Percentiles rank a stretch among this genome's conserved stretches.
Evolutionary conservation across 2,888 invertebrate genomes (phyloP).

Genomic region (Venusia cambrica): DNA sequence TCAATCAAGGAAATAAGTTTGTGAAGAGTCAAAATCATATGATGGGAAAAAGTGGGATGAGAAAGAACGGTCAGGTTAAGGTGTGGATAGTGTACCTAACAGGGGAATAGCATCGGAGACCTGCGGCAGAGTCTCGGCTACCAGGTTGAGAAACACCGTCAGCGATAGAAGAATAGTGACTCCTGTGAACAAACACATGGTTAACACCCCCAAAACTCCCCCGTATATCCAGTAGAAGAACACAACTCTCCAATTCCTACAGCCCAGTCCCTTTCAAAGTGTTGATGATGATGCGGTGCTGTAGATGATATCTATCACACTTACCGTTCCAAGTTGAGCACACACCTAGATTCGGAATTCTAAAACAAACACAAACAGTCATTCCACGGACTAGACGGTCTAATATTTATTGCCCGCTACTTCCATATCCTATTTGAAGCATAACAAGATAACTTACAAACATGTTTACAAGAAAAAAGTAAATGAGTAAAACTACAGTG

Average conservation of each 20-base stretch:
- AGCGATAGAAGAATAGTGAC: slow-evolving; percentile 99
- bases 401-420: slow-evolving; percentile 53
- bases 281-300: slow-evolving; percentile 33
- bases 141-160: slow-evolving; percentile 99
- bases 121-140: slow-evolving; percentile 99
- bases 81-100: slow-evolving; percentile 92
- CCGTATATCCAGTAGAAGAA: slow-evolving; percentile 16
- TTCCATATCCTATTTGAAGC: slow-evolving; percentile 44
- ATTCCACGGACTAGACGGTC: slow-evolving; percentile 56
- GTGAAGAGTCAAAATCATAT: slow-evolving; percentile 50
- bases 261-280: slow-evolving; percentile 5
- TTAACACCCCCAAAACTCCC: slow-evolving; percentile 63
- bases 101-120: slow-evolving; percentile 99
- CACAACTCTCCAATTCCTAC: slow-evolving; percentile 46
- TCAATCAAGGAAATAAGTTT: slow-evolving; percentile 42
- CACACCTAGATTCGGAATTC: slow-evolving; percentile 33
- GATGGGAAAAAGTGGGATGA: slow-evolving; percentile 53
- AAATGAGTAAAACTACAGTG: too few relatives aligned
- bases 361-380: slow-evolving; percentile 48
- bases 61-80: slow-evolving; percentile 54
- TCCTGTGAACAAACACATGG: slow-evolving; percentile 91
- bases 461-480: too few relatives aligned
- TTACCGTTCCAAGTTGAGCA: slow-evolving; percentile 38
- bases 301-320: slow-evolving; percentile 43
- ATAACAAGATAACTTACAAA: too few relatives aligned